phyloP scores from a whole-genome alignment of 37 sponge, comb jelly and placozoan species.

The Hormiphora californensis region DNA sequence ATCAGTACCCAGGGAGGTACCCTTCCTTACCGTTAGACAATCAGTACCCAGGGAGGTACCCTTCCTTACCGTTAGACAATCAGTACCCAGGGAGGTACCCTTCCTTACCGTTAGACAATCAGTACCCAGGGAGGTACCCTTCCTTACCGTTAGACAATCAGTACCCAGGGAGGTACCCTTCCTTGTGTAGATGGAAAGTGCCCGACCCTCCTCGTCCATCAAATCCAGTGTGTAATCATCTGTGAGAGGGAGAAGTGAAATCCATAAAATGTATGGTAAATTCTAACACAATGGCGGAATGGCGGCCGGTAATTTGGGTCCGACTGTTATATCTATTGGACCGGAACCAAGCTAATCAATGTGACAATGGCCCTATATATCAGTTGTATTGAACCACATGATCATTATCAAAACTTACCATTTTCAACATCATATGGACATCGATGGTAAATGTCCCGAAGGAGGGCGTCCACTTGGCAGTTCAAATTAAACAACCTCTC shows the following conservation, averaged over 20 bases:
- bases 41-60: background rate
- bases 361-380: no score
- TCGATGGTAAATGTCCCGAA: background rate
- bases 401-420: background rate
- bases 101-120: no score
- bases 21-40: constrained; percentile 24
- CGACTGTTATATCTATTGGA: no score
- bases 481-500: constrained; percentile 25
- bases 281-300: no score
- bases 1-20: background rate
- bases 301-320: no score
- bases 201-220: constrained; percentile 31
- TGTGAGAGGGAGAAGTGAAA: no score
- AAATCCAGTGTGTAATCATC: background rate
- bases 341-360: no score
- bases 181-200: background rate
- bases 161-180: constrained; percentile 2
- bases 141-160: constrained; percentile 3
- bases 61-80: constrained; percentile 24
- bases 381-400: no score
- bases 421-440: background rate
- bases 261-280: no score
- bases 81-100: background rate
- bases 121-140: no score
- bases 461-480: constrained; percentile 18